Percentiles rank a stretch among this genome's conserved stretches.
Conservation (phyloP, 2,888 invertebrate species). For the Syritta pipiens region DNA sequence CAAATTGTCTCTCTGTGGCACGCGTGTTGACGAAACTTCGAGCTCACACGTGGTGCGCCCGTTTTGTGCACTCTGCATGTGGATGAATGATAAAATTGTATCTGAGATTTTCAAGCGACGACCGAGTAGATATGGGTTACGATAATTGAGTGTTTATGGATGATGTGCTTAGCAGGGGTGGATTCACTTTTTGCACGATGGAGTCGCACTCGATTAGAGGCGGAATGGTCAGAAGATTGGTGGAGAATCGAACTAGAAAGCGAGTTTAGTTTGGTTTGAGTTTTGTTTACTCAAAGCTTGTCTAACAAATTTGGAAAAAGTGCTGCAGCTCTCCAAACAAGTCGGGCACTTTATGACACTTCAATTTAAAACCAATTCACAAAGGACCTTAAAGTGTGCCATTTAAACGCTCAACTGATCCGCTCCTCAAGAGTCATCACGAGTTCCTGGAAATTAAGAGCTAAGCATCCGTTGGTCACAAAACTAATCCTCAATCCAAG, state of each 20-base stretch:
- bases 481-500: constrained; percentile 7
- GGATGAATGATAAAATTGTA: constrained; percentile 22
- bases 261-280: no score
- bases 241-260: no score
- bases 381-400: no score
- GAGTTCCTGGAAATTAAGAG: neutral
- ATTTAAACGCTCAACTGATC: no score
- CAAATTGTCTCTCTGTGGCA: constrained; percentile 30
- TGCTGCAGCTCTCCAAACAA: no score
- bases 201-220: neutral
- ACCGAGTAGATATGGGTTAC: constrained; percentile 23
- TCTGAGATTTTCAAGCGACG: constrained; percentile 7
- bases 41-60: constrained; percentile 9
- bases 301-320: no score
- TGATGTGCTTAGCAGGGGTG: neutral
- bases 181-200: neutral
- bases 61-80: constrained; percentile 19
- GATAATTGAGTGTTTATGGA: constrained; percentile 43
- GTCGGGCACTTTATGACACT: no score
- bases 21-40: constrained; percentile 8
- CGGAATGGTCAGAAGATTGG: neutral
- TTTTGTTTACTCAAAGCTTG: no score
- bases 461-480: neutral
- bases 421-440: no score
- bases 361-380: no score